A percentile compares a stretch with the other conserved stretches of the same genome.
These are phyloP conservation scores for Gadopsis bispinosus DNA, from an alignment of 2,797 vertebrate species.

Conservation along the genomic window DNA sequence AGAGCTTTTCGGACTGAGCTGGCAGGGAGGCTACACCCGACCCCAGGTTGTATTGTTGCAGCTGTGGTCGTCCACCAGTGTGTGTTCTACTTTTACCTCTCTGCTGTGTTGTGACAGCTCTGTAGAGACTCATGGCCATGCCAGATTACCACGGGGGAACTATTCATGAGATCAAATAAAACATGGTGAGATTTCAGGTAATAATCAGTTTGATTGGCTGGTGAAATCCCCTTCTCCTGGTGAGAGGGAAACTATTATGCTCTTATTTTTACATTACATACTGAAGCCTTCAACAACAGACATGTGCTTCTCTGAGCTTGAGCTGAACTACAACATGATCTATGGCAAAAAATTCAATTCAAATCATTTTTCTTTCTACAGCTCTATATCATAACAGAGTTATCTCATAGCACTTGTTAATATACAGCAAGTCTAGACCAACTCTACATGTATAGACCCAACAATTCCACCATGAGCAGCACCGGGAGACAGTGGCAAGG, in stretches of 20 bases:
- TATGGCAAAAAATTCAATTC: not conserved
- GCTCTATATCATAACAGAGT: too few relatives aligned
- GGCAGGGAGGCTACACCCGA: conserved; percentile 36
- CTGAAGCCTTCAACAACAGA: conserved; percentile 26
- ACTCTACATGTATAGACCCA: too few relatives aligned
- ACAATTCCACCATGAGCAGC: too few relatives aligned
- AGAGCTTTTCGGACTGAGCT: conserved; percentile 56
- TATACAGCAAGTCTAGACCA: too few relatives aligned
- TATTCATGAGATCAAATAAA: conserved; percentile 20
- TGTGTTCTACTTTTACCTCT: conserved; percentile 43
- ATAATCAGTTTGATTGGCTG: conserved; percentile 36
- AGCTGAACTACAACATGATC: conserved; percentile 9
- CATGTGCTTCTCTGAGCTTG: conserved; percentile 1
- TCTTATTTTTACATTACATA: conserved; percentile 29
- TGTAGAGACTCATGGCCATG: conserved; percentile 18
- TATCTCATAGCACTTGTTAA: too few relatives aligned
- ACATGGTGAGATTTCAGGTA: conserved; percentile 9
- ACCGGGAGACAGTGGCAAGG: too few relatives aligned
- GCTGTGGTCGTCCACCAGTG: conserved; percentile 70
- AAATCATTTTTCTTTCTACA: too few relatives aligned
- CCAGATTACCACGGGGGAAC: conserved; percentile 26
- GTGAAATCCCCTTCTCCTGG: conserved; percentile 49
- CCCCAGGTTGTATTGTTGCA: conserved; percentile 71
- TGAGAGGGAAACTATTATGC: conserved; percentile 31
- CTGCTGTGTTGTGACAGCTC: conserved; percentile 19